Evolutionary conservation across 2,888 invertebrate species (phyloP), one percentile per base, ranked within the genome.

Genomic region (Magallana nippona): DNA sequence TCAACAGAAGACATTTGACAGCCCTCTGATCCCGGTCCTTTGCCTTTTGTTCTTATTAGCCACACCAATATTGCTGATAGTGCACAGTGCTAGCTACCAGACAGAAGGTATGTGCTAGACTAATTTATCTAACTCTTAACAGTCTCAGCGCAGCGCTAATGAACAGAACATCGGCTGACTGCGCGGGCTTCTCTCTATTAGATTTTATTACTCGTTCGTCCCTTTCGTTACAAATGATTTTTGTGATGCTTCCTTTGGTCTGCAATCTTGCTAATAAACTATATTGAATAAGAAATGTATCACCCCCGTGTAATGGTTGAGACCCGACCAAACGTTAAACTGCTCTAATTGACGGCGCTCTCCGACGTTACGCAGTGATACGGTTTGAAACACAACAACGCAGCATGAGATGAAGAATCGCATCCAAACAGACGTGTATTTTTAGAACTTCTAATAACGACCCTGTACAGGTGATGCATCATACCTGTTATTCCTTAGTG

Each of bases 271-370:
- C 71, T 71, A 71, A 71, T 71, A 71, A 71, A 71, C 71, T 27
- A 63, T 63, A 71, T 71, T 71, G 71, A 71, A 71, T 71, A 71
- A 71, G 71, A 71, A 71, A 71, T 71, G 71, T 71, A 71, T 71
- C 71, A 32, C 71, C 71, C 71, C 27, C 71, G 13, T 27, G 32
- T 71, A 71, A 71, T 71, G 71, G 71, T 71, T 71, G 27, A 32
- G 71, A 71, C 22, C 22, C 22, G 27, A 13, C 22, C 5, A 22
- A 71, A 22, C 27, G 71, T 71, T 71, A 27, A 71, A 32, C 71
- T 22, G 32, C 13, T 32, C 71, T 32, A 71, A 71, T 32, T 71
- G 71, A 71, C 32, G 22, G 13, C 71, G 15, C 15, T 71, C 13
- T 32, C 10, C 71, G 32, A 32, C 15, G 22, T 71, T 32, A 32